Conservation (phyloP, 2,797 vertebrate genomes). For the Todus mexicanus region DNA sequence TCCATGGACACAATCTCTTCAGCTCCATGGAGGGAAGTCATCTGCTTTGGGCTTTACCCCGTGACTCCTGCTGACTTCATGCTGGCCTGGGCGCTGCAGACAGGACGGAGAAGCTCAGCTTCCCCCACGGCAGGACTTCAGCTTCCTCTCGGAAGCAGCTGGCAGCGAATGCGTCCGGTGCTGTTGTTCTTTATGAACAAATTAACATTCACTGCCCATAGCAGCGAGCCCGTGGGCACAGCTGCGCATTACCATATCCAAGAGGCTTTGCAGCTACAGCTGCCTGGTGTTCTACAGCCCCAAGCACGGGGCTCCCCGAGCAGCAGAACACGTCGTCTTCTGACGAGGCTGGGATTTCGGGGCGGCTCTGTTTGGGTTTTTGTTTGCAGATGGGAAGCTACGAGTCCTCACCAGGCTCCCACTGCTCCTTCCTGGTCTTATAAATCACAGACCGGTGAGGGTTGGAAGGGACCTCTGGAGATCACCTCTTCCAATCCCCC, state of each 20-base stretch:
- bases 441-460: not conserved
- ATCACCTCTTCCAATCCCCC: not conserved
- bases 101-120: not conserved
- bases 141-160: not conserved
- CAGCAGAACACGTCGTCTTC: not conserved
- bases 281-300: not conserved
- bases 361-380: not conserved
- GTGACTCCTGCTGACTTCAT: fast-evolving
- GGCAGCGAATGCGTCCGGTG: fast-evolving
- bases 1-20: not conserved
- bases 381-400: not conserved
- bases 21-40: not conserved
- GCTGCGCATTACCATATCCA: not conserved
- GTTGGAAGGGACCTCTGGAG: not conserved
- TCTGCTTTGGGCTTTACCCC: not conserved
- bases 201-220: not conserved
- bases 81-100: not conserved
- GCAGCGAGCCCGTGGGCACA: not conserved
- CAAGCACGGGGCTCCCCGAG: not conserved
- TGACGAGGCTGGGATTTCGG: fast-evolving
- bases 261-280: not conserved
- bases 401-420: fast-evolving
- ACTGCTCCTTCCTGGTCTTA: not conserved
- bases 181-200: not conserved
- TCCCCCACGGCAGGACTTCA: not conserved